Evolutionary conservation across 2,797 vertebrate species (phyloP), one percentile per base, ranked within the genome.

Genomic region (Muraenolepis orangiensis): DNA sequence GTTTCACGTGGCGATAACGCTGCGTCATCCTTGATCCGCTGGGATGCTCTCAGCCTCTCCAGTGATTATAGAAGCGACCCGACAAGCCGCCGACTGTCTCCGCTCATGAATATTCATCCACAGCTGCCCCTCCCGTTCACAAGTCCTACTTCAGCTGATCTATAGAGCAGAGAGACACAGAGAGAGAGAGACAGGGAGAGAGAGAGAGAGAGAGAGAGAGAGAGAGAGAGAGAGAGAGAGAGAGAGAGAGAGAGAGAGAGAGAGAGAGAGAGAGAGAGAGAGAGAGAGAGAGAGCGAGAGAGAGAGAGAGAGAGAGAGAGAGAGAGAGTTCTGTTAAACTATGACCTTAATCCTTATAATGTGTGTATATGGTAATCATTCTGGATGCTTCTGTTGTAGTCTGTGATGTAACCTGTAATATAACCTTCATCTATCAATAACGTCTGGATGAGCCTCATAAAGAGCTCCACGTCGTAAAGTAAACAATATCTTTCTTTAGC

Each of bases 51-150:
- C 82, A 85, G 28, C 90, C 89, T 88, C 81, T 74, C 20, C 73
- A 77, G 87, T 90, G 90, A 91, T 90, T 87, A 86, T 88, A 89
- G 89, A 91, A 81, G 80, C 72, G 30, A 88, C 82, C 32, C 75
- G 91, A 93, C 93, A 93, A 88, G 87, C 81, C 84, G 82, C 87
- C 92, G 90, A 92, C 91, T 94, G 92, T 90, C 86, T 86, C 70
- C 1, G 0, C 84, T 92, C 87, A 93, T 94, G 88, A 93, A 94
- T 94, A 94, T 94, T 91, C 91, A 94, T 81, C 76, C 89, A 87
- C 93, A 94, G 90, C 94, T 93, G 93, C 86, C 86, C 84, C n/a
- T n/a, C 84, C 79, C 86, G 76, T 74, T 74, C 73, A 76, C 69
- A 84, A n/a, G n/a, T n/a, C 81, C 78, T 75, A 78, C 70, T 40